Evolutionary conservation across 2,888 invertebrate species (phyloP).

Genomic region (Nomada fucata): DNA sequence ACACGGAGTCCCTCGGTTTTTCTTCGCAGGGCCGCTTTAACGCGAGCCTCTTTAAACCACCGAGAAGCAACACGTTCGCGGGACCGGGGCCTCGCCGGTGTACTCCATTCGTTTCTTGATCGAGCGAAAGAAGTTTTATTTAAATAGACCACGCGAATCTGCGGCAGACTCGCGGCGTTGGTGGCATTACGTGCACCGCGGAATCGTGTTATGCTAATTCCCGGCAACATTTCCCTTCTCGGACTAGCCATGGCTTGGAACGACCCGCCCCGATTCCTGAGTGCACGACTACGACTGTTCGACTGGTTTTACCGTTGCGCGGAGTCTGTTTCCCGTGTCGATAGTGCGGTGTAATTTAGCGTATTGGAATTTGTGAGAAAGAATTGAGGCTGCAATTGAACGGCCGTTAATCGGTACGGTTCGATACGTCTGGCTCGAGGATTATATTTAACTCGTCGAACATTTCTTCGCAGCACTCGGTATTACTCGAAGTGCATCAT

Average conservation of each 20-base stretch:
- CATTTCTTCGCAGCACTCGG: no score
- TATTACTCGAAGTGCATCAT: no score
- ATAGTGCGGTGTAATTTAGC: neutral
- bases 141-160: conserved; percentile 76
- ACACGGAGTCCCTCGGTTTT: conserved; percentile 32
- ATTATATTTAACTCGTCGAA: neutral
- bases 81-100: conserved; percentile 52
- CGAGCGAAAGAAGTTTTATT: conserved; percentile 75
- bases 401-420: no score
- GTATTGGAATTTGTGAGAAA: neutral
- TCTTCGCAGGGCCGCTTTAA: conserved; percentile 41
- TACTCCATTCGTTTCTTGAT: conserved; percentile 75
- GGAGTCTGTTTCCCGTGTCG: neutral
- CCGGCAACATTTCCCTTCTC: conserved; percentile 59
- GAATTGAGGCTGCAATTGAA: no score
- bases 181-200: conserved; percentile 65
- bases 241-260: conserved; percentile 16
- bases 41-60: conserved; percentile 55
- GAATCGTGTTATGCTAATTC: conserved; percentile 73
- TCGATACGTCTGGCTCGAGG: neutral
- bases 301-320: conserved; percentile 20
- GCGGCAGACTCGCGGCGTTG: conserved; percentile 14
- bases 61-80: conserved; percentile 35
- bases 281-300: conserved; percentile 42
- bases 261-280: conserved; percentile 50